These are phyloP conservation scores for Bombus sylvicola DNA, from an alignment of 1,140 invertebrate species.

Conservation along the genomic window DNA sequence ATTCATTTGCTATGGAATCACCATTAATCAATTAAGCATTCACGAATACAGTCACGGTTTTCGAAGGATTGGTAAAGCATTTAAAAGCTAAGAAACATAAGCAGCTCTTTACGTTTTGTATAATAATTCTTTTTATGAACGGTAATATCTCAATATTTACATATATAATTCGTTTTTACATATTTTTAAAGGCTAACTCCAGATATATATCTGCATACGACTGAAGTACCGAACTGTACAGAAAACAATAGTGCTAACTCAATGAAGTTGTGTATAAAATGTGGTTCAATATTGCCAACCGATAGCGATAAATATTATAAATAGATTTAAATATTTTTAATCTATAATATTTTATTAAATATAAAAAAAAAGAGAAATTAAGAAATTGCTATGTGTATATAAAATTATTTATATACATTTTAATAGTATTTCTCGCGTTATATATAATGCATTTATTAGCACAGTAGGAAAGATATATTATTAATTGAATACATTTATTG, in stretches of 20 bases:
- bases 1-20: conserved; percentile 58
- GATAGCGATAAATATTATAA: background rate
- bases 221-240: background rate
- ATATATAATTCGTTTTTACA: background rate
- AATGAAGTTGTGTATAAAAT: conserved; percentile 1
- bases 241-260: background rate
- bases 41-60: background rate
- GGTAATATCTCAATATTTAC: conserved; percentile 9
- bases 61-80: background rate
- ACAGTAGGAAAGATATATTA: no score
- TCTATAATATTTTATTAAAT: no score
- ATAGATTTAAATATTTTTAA: background rate
- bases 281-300: background rate
- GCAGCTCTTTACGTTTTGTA: background rate
- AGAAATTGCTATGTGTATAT: background rate
- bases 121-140: background rate
- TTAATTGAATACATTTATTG: background rate
- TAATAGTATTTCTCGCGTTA: background rate
- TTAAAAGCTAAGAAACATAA: background rate
- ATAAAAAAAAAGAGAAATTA: background rate
- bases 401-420: background rate
- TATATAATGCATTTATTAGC: background rate
- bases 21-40: conserved; percentile 22
- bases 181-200: background rate
- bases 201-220: background rate